Evolutionary conservation across 2,113 vertebrate genomes (phyloP).

Genomic region (Rhizomys pruinosus): DNA sequence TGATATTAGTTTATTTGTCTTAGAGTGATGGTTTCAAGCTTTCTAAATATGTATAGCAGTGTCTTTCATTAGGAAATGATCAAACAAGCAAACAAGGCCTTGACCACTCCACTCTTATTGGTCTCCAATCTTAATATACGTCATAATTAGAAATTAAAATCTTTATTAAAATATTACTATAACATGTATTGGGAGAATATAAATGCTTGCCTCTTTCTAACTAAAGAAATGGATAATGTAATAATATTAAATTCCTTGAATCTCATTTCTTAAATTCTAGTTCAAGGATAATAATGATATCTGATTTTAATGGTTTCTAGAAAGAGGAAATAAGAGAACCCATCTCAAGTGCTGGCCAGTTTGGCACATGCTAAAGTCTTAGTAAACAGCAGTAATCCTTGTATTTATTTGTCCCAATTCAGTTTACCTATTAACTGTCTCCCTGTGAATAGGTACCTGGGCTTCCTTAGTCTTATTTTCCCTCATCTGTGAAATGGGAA

Average conservation of each 20-base stretch:
- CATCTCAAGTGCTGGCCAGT: neutral
- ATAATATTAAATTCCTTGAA: neutral
- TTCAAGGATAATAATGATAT: neutral
- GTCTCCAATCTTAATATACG: neutral
- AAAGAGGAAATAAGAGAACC: neutral
- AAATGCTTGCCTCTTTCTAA: neutral
- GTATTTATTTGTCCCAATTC: neutral
- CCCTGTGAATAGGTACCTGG: neutral
- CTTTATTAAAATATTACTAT: conserved; percentile 4
- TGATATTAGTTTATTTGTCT: neutral
- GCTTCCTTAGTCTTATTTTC: neutral
- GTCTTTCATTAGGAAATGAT: neutral
- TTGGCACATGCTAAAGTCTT: neutral
- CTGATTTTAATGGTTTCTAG: neutral
- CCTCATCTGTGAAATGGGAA: neutral
- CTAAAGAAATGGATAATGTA: no score
- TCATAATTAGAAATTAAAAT: conserved; percentile 37
- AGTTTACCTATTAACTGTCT: neutral
- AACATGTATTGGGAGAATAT: neutral
- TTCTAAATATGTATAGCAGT: conserved; percentile 17
- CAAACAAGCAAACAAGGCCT: neutral
- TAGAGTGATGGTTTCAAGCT: neutral
- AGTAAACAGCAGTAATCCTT: neutral
- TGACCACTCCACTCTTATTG: neutral
- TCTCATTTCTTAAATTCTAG: neutral